Conservation (phyloP, 2,797 vertebrate genomes). For the Sardinella longiceps region DNA sequence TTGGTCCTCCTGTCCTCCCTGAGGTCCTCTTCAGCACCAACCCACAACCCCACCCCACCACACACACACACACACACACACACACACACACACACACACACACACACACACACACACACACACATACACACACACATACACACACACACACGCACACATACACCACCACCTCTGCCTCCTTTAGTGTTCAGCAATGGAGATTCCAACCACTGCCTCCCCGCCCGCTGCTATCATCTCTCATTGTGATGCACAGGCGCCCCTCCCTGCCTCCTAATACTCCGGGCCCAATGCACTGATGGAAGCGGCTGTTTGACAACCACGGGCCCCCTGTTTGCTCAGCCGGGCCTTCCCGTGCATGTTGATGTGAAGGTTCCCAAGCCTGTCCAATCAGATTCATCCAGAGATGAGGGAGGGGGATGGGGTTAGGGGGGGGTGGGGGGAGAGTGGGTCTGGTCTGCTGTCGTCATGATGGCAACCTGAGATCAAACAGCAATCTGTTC, state of each 20-base stretch:
- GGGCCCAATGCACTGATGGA: constrained; percentile 51
- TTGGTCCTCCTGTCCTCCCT: neutral
- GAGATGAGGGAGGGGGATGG: neutral
- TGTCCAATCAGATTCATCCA: constrained; percentile 32
- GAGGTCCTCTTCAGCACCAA: neutral
- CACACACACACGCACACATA: too few relatives aligned
- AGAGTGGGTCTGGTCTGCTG: neutral
- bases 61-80: neutral
- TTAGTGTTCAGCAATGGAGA: neutral
- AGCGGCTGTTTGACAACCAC: constrained; percentile 57
- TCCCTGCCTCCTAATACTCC: constrained; percentile 47
- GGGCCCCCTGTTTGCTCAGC: constrained; percentile 52
- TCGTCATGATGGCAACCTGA: constrained; percentile 18
- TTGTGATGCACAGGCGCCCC: constrained; percentile 44
- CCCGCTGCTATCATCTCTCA: constrained; percentile 34
- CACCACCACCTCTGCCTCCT: neutral
- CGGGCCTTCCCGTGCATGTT: constrained; percentile 45
- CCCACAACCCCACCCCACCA: neutral
- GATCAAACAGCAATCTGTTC: constrained; percentile 22
- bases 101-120: too few relatives aligned
- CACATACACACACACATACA: neutral
- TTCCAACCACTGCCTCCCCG: neutral
- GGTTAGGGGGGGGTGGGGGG: neutral
- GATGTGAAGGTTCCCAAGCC: constrained; percentile 36
- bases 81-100: neutral